These are phyloP conservation scores for Clarias macrocephalus DNA, from an alignment of 2,113 vertebrate species.

Conservation along the genomic window DNA sequence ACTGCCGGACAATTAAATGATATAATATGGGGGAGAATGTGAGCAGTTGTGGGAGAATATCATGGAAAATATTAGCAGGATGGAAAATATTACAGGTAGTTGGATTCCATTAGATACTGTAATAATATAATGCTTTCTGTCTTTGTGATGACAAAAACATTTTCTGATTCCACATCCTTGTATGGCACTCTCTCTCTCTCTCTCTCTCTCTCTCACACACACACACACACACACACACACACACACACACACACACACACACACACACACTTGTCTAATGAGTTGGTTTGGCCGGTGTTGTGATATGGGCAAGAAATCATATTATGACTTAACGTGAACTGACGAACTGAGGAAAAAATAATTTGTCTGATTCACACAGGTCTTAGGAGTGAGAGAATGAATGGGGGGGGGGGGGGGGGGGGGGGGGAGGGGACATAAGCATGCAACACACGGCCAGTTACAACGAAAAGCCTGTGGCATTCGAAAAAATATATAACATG, in stretches of 20 bases:
- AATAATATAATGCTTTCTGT: conserved; percentile 74
- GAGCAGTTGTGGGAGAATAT: conserved; percentile 75
- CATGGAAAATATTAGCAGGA: conserved; percentile 81
- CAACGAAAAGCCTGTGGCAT: conserved; percentile 1
- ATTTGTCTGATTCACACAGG: conserved; percentile 44
- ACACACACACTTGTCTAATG: conserved; percentile 69
- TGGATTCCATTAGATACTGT: conserved; percentile 74
- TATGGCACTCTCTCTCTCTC: conserved; percentile 41
- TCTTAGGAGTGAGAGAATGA: conserved; percentile 28
- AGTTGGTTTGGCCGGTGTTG: conserved; percentile 71
- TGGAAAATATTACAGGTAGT: conserved; percentile 82
- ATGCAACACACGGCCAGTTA: conserved; percentile 13
- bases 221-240: conserved; percentile 58
- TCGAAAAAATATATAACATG: background rate
- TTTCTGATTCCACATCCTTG: conserved; percentile 51
- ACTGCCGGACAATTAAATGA: conserved; percentile 58
- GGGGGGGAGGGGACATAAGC: conserved; percentile 7
- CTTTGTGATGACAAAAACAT: conserved; percentile 70
- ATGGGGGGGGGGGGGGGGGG: conserved; percentile 19
- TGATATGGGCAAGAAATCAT: conserved; percentile 59
- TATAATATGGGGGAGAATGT: conserved; percentile 69
- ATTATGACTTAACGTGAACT: conserved; percentile 53
- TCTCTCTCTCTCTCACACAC: conserved; percentile 44
- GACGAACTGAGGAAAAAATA: conserved; percentile 43
- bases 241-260: conserved; percentile 55